Conservation (phyloP, 2,797 vertebrate genomes). For the Tympanoctomys barrerae region DNA sequence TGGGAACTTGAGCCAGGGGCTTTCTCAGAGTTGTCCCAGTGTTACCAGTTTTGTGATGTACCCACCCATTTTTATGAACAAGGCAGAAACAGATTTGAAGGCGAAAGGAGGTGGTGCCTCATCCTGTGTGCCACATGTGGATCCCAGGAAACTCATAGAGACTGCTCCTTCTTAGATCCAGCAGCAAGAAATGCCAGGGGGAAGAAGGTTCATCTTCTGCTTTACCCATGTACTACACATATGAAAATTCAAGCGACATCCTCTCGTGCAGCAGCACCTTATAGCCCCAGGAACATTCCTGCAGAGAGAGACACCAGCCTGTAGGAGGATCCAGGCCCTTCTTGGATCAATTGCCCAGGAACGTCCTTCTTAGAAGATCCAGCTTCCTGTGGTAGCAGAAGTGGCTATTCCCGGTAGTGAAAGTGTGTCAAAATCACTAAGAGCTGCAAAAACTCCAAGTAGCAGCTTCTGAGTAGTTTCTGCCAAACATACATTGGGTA, state of each 20-base stretch:
- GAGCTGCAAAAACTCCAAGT: conserved; percentile 61
- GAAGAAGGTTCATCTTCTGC: conserved; percentile 65
- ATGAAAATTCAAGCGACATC: conserved; percentile 55
- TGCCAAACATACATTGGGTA: neutral
- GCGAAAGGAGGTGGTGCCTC: conserved; percentile 80
- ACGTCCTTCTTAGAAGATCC: conserved; percentile 44
- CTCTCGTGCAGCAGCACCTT: conserved; percentile 63
- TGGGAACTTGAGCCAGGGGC: conserved; percentile 83
- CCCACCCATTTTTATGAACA: conserved; percentile 74
- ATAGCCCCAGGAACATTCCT: conserved; percentile 25
- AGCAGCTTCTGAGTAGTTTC: conserved; percentile 22
- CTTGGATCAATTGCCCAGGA: neutral
- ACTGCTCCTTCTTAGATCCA: conserved; percentile 77
- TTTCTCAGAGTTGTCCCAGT: conserved; percentile 81
- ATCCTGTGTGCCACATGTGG: conserved; percentile 78
- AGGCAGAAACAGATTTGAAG: conserved; percentile 82
- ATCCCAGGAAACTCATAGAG: conserved; percentile 79
- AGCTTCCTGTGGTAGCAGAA: conserved; percentile 60
- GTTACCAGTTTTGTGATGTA: conserved; percentile 80
- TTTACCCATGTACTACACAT: conserved; percentile 31
- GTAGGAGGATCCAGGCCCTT: conserved; percentile 61
- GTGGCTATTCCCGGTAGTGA: conserved; percentile 2
- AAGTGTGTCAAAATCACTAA: conserved; percentile 56
- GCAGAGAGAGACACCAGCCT: conserved; percentile 52
- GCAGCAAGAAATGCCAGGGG: conserved; percentile 81